phyloP scores from a whole-genome alignment of 2,113 vertebrate species.

The Bucco capensis region DNA sequence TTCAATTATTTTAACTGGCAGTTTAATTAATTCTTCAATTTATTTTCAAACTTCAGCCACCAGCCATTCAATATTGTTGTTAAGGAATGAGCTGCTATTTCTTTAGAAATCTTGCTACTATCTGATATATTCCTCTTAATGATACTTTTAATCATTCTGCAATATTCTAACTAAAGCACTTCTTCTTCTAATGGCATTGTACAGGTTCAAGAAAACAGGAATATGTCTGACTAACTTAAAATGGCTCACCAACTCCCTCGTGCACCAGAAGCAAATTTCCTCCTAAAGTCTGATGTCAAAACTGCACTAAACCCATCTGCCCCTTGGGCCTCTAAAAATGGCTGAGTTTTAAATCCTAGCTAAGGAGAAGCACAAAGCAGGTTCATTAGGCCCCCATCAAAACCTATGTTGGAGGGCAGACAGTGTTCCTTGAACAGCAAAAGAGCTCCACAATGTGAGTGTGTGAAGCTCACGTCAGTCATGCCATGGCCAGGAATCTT shows the following conservation, averaged over 20 bases:
- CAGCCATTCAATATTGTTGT: background rate
- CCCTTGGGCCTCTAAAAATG: background rate
- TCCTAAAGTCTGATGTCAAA: conserved; percentile 3
- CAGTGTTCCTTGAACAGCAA: background rate
- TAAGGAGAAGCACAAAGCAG: background rate
- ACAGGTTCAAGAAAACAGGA: conserved; percentile 6
- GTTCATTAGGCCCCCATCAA: background rate
- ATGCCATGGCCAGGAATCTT: background rate
- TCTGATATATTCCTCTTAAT: background rate
- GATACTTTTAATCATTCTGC: background rate
- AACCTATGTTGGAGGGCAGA: background rate
- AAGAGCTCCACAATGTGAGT: background rate
- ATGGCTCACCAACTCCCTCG: background rate
- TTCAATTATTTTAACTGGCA: conserved; percentile 16
- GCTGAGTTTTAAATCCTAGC: background rate
- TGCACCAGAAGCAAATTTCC: background rate
- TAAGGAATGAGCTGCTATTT: background rate
- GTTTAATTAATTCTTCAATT: conserved; percentile 54
- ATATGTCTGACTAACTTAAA: conserved; percentile 11
- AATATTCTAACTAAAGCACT: background rate
- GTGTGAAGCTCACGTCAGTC: background rate
- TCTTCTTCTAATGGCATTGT: background rate
- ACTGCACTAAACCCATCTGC: background rate
- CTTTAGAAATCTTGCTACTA: background rate
- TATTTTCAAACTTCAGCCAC: background rate